Base-by-base conservation (phyloP, 2,888 invertebrate species). In the Euplagia quadripunctaria region DNA sequence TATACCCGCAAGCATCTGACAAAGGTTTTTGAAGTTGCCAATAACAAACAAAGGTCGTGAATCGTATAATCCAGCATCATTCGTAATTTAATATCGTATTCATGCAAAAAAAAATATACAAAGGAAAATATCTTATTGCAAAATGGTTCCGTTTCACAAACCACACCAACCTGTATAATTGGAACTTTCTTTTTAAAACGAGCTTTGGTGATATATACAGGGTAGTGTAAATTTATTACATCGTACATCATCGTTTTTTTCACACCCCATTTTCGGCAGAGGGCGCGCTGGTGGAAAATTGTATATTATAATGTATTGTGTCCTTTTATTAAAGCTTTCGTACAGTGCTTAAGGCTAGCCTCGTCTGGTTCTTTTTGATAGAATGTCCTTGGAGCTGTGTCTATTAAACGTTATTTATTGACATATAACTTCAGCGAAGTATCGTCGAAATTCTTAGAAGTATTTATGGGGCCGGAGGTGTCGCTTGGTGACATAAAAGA, bases 141-240 rank as follows among this genome's bases (percentile, higher is more conserved):
- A 64, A 64, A 64, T 17, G 43, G 41, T 17, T 41, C 77, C 67
- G 70, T 74, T 63, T 66, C 74, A 79, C 64, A 42, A 20, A 51
- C 77, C 69, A 70, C 52, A 20, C n/a, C 41, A 20, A 3, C 43
- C 78, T 76, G 81, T 85, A 76, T 82, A 74, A 64, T 79, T 83
- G 74, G 20, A 70, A 70, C 74, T 76, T 78, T 72, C 74, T 85
- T 84, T 83, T 86, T 61, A 79, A 83, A 83, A 85, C 77, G 76
- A 73, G 74, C 78, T 72, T 78, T 68, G 83, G 78, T 89, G 31
- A 31, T 89, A 90, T 88, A 88, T 87, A 82, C 67, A 72, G 70
- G 75, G 79, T 76, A 75, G 75, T 74, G 87, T 82, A 86, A 89
- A 90, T 90, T 87, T 87, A 90, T 90, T 87, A 89, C 88, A 89